These are phyloP conservation scores for Apteryx owenii DNA, from an alignment of 2,113 vertebrate genomes.

Conservation along the genomic window DNA sequence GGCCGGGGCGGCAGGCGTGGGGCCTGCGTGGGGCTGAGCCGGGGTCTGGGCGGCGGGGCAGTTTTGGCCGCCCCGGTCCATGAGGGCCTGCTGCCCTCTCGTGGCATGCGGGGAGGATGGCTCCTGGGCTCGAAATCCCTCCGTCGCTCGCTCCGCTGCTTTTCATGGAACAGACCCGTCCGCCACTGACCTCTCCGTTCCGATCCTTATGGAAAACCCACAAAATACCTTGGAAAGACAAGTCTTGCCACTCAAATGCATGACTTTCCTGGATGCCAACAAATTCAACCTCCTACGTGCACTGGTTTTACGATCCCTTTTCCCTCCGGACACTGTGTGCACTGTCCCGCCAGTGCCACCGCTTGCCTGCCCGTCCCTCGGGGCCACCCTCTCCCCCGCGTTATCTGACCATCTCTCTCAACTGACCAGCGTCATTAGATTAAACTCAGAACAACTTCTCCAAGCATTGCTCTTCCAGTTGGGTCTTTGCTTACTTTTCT, in stretches of 20 bases:
- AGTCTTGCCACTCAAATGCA: rapidly evolving
- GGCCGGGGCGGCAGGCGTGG: not conserved
- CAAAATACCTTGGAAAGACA: rapidly evolving
- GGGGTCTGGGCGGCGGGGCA: not conserved
- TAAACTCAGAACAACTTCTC: too few relatives aligned
- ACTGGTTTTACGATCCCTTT: not conserved
- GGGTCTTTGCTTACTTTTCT: too few relatives aligned
- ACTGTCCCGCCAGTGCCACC: not conserved
- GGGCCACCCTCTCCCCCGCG: not conserved
- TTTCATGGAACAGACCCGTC: not conserved
- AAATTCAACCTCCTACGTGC: rapidly evolving
- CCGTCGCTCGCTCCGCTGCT: rapidly evolving
- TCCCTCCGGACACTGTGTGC: rapidly evolving
- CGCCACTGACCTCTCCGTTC: rapidly evolving
- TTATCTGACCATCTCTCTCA: rapidly evolving
- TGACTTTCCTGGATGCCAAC: rapidly evolving
- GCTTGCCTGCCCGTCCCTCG: not conserved
- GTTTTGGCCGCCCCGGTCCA: not conserved
- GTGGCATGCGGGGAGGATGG: constrained; percentile 35
- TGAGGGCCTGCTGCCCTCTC: constrained; percentile 79
- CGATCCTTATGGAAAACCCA: not conserved
- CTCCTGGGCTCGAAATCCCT: not conserved
- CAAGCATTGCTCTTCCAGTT: not conserved
- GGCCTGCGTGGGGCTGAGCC: not conserved
- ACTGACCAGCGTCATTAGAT: not conserved